These are phyloP conservation scores for Lacerta bilineata DNA, from an alignment of 2,797 vertebrate species.

Conservation along the genomic window DNA sequence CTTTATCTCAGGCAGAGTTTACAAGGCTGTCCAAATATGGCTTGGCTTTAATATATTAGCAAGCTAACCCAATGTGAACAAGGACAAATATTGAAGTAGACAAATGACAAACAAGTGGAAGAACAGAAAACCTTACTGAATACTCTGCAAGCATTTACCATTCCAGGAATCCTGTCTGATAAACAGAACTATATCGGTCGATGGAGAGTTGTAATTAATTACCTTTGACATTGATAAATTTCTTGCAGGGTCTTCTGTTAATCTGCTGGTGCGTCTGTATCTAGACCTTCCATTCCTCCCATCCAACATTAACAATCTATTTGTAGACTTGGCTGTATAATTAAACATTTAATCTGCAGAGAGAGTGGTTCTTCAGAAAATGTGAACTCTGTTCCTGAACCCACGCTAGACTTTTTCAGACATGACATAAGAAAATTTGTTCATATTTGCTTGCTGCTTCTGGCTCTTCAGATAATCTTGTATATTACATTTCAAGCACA, in stretches of 20 bases:
- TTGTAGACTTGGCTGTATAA: slow-evolving; percentile 73
- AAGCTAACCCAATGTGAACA: neutral
- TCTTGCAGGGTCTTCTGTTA: slow-evolving; percentile 74
- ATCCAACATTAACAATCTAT: slow-evolving; percentile 67
- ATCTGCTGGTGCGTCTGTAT: slow-evolving; percentile 69
- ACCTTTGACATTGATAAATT: slow-evolving; percentile 79
- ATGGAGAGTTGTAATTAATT: slow-evolving; percentile 80
- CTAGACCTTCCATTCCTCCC: slow-evolving; percentile 45
- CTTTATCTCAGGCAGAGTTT: neutral
- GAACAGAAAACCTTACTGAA: slow-evolving; percentile 66
- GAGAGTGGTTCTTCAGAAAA: slow-evolving; percentile 79
- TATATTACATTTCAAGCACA: slow-evolving; percentile 77
- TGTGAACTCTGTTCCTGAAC: slow-evolving; percentile 68
- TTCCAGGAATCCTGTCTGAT: slow-evolving; percentile 69
- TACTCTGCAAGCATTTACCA: slow-evolving; percentile 71
- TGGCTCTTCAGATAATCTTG: slow-evolving; percentile 80
- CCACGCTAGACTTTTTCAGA: slow-evolving; percentile 69
- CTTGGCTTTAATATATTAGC: slow-evolving; percentile 13
- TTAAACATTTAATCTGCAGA: slow-evolving; percentile 80
- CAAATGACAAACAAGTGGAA: slow-evolving; percentile 49
- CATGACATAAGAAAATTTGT: slow-evolving; percentile 75
- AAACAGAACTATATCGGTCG: slow-evolving; percentile 71
- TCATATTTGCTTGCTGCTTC: slow-evolving; percentile 74
- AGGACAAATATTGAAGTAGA: neutral
- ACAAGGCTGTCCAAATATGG: neutral